Evolutionary conservation across 2,888 invertebrate genomes (phyloP), one percentile per base, ranked within the genome.

Genomic region (Apotomis turbidana): DNA sequence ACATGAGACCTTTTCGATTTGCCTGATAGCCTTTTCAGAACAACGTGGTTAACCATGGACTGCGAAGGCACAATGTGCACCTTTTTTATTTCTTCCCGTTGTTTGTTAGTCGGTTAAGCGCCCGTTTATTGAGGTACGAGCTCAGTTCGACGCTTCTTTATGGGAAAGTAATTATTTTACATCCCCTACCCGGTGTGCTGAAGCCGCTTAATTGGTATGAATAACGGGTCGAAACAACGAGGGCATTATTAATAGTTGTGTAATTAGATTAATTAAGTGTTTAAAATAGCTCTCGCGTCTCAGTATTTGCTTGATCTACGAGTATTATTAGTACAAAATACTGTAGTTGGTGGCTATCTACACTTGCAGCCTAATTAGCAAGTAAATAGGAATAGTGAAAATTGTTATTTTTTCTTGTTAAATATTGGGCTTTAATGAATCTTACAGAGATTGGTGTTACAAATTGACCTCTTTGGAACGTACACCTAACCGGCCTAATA

Each of bases 1-100:
- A 13, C 13, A 3, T 57, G 6, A 0, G 78, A 77, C 79, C 77
- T 76, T 75, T 73, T 78, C 76, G 78, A 79, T 79, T 80, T 81
- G 78, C 79, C 79, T 78, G 79, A 79, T 78, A 81, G 81, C 81
- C 80, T 82, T 82, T 85, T 79, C 82, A 82, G 82, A 81, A 80
- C 82, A 87, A 84, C 82, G 81, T 80, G 80, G 83, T 81, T 81
- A 82, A 82, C 85, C 83, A 82, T 85, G 82, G 84, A 84, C 84
- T 85, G 81, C 76, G 80, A 82, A 73, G 81, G 77, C 80, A 84
- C 84, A 87, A 85, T 85, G 85, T 83, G 82, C 83, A 83, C 76
- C 78, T 81, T 83, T 85, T 84, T 87, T 82, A 81, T 85, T 80
- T 78, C 79, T 83, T 85, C 82, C 80, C 81, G 83, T 82, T 84